These are phyloP conservation scores for Malurus elegans DNA, from an alignment of 2,113 vertebrate genomes.

Conservation along the genomic window DNA sequence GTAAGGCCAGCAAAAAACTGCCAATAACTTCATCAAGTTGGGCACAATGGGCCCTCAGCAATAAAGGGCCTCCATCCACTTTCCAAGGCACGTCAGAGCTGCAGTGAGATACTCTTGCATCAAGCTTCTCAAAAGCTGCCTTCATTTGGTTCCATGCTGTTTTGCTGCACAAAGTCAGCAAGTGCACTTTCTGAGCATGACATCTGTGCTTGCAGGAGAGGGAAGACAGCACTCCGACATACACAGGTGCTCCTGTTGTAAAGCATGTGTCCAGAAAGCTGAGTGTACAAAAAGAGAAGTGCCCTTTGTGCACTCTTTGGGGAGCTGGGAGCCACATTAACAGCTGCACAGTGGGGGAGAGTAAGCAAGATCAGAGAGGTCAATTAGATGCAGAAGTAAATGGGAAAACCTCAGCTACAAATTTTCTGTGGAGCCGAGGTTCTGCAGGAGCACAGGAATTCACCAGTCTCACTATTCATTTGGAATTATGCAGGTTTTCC, in stretches of 20 bases:
- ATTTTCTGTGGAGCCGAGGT: neutral
- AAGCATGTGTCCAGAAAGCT: conserved; percentile 2
- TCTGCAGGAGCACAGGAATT: neutral
- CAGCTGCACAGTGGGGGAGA: neutral
- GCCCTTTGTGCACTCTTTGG: neutral
- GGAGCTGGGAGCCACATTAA: neutral
- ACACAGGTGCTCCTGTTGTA: conserved; percentile 3
- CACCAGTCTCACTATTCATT: neutral
- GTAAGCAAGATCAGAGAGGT: conserved; percentile 8
- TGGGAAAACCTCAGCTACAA: neutral
- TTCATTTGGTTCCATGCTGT: neutral
- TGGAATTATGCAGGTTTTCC: neutral
- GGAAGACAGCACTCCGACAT: neutral
- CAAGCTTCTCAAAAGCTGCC: neutral
- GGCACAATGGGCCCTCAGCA: neutral
- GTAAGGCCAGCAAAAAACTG: neutral
- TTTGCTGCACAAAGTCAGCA: neutral
- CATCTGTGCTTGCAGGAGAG: neutral
- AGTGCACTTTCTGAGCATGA: neutral
- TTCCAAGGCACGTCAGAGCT: neutral
- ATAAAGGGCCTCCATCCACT: neutral
- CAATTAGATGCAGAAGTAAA: conserved; percentile 10
- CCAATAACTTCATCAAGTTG: neutral
- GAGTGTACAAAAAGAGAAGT: neutral
- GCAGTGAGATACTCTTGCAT: neutral